Evolutionary conservation across 2,113 vertebrate species (phyloP).

Genomic region (Uropsilus gracilis): DNA sequence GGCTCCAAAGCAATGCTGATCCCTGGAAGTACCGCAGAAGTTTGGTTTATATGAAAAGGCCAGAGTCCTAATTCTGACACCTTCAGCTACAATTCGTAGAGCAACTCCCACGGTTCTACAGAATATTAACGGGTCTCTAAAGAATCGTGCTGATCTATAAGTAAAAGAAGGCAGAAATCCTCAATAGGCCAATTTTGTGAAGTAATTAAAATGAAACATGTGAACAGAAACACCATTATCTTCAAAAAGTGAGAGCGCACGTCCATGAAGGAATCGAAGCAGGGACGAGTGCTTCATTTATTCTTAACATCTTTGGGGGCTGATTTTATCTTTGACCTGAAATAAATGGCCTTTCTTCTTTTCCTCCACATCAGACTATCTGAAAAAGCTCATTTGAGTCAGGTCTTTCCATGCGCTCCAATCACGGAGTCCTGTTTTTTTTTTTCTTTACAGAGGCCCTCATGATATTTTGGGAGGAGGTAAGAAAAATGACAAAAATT

Average conservation of each 20-base stretch:
- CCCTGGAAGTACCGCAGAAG: neutral
- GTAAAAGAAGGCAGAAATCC: slow-evolving; percentile 52
- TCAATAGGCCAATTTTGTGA: slow-evolving; percentile 31
- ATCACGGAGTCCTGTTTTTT: neutral
- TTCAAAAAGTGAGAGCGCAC: slow-evolving; percentile 6
- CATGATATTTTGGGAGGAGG: neutral
- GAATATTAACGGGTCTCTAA: slow-evolving; percentile 53
- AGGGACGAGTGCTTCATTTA: neutral
- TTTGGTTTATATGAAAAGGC: neutral
- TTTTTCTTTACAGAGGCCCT: neutral
- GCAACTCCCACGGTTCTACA: neutral
- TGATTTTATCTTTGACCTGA: neutral
- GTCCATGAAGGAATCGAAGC: neutral
- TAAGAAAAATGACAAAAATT: neutral
- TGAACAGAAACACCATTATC: slow-evolving; percentile 50
- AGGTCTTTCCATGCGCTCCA: neutral
- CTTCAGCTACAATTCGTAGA: slow-evolving; percentile 34
- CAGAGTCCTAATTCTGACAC: neutral
- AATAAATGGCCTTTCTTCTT: neutral
- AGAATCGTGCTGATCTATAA: slow-evolving; percentile 48
- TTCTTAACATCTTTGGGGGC: neutral
- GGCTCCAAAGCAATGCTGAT: neutral
- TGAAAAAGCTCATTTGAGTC: neutral
- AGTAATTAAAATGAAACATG: slow-evolving; percentile 58
- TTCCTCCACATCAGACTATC: neutral